Percentiles rank a stretch among this genome's conserved stretches.
Conservation (phyloP, 1,140 invertebrate genomes). For the Choristoneura fumiferana region DNA sequence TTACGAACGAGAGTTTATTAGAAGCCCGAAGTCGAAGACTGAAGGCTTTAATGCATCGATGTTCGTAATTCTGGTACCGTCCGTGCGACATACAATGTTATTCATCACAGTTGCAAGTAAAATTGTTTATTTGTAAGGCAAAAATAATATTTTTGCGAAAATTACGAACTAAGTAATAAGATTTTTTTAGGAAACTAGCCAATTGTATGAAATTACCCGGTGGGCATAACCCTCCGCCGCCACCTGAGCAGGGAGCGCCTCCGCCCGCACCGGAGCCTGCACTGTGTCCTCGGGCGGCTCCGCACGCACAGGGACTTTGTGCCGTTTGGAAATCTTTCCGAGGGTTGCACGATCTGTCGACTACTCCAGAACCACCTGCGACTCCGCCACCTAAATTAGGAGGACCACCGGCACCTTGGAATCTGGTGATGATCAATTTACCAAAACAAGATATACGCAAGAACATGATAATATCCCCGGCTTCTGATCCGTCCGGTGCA, state of each 20-base stretch:
- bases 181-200: too few species aligned
- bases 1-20: too few species aligned
- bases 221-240: conserved; percentile 34
- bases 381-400: conserved; percentile 35
- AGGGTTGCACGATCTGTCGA: conserved; percentile 59
- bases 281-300: conserved; percentile 32
- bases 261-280: conserved; percentile 15
- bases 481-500: conserved; percentile 60
- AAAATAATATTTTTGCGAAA: too few species aligned
- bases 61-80: too few species aligned
- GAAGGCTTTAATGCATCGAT: too few species aligned
- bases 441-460: conserved; percentile 82
- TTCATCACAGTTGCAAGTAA: too few species aligned
- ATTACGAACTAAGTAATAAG: too few species aligned
- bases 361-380: conserved; percentile 26
- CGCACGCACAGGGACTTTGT: conserved; percentile 59
- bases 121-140: too few species aligned
- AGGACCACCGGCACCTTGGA: conserved; percentile 68
- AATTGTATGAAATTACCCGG: conserved; percentile 36
- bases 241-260: conserved; percentile 21
- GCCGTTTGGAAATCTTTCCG: conserved; percentile 49
- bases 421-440: conserved; percentile 82
- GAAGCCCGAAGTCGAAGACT: too few species aligned
- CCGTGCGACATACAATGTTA: too few species aligned
- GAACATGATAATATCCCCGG: conserved; percentile 78